Percentiles rank a stretch among this genome's conserved stretches.
Evolutionary conservation across 2,888 invertebrate genomes (phyloP).

Genomic region (Pantelozetes paolii): DNA sequence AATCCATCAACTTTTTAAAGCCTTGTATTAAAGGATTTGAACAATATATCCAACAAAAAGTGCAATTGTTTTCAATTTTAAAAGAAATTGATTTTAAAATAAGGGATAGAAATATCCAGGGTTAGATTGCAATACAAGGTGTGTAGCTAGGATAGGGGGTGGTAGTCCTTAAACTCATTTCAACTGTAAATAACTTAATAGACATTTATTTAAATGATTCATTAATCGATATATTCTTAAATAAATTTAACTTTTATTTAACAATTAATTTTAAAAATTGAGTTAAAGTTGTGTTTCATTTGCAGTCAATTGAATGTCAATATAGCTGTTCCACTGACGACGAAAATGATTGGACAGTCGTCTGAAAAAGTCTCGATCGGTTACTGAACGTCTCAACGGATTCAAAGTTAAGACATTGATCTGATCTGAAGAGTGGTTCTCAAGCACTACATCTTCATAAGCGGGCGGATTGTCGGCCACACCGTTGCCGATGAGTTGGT

Average conservation of each 20-base stretch:
- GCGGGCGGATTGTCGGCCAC: conserved; percentile 56
- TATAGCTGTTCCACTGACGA: conserved; percentile 34
- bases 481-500: not conserved
- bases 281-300: conserved; percentile 30
- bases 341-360: conserved; percentile 28
- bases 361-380: conserved; percentile 46
- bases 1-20: too few relatives aligned
- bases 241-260: too few relatives aligned
- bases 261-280: conserved; percentile 3
- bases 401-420: not conserved
- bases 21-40: too few relatives aligned
- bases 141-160: too few relatives aligned
- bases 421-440: conserved; percentile 51
- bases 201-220: too few relatives aligned
- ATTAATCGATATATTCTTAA: too few relatives aligned
- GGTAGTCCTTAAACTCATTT: too few relatives aligned
- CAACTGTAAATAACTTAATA: too few relatives aligned
- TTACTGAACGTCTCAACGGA: conserved; percentile 45
- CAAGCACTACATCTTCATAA: conserved; percentile 64
- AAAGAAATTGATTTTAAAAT: not conserved
- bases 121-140: too few relatives aligned
- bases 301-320: conserved; percentile 11
- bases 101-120: not conserved
- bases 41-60: too few relatives aligned
- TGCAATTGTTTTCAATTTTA: not conserved